Base-by-base conservation (phyloP, 2,888 invertebrate genomes). In the Lydus trimaculatus region DNA sequence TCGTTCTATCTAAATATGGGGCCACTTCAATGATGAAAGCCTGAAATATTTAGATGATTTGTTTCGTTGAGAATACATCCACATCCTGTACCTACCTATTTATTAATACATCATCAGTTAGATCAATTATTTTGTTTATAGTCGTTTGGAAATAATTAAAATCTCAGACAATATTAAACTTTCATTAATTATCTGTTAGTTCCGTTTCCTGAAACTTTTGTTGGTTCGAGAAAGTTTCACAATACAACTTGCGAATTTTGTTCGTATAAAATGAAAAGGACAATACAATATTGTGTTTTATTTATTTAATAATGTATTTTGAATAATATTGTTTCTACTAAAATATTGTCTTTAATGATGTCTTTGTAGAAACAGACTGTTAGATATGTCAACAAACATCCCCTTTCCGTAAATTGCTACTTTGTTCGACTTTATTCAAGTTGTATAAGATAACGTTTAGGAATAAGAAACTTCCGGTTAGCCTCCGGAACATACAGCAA, bases 41-140 rank as follows among this genome's bases (percentile, higher is more conserved):
- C 8, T 56, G 56, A 56, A 56, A 56, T 56, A 56, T 56, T 56
- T 25, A 25, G 56, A 56, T 56, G 56, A 25, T 25, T 56, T 56
- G 23, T 56, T 25, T 2, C 8, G 8, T 9, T 56, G 13, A 15
- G 1, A 15, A 15, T 36, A 3, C 5, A 11, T 9, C 39, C 13
- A 2, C n/a, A 7, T 43, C 43, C 25, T 25, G n/a, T n/a, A n/a
- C n/a, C 2, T 56, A 56, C 15, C 25, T 25, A 15, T 25, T 56
- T 25, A 56, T 56, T 9, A 3, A 5, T 20, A 25, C 56, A 13
- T 56, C 23, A 13, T 23, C 25, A 25, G 13, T 15, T 13, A 1
- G 23, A 56, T 39, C n/a, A 39, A n/a, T 39, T 1, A 20, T 2
- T 48, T 20, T 48, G 9, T 48, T 48, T 20, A 9, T 20, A 20